Conservation (phyloP, 1,140 invertebrate genomes). For the Drosophila ironensis region DNA sequence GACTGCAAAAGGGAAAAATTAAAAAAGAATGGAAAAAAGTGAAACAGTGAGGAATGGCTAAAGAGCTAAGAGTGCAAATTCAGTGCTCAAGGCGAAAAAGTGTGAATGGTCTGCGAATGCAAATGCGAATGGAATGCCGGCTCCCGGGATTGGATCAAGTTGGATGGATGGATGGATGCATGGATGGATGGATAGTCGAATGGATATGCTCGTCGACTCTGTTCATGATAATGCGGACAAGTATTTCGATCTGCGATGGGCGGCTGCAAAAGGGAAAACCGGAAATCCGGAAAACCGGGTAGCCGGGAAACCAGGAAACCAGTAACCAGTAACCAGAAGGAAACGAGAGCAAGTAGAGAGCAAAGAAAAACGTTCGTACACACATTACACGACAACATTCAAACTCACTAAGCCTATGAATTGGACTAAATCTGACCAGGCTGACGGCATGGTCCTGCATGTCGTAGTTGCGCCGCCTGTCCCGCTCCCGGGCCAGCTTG, state of each 20-base stretch:
- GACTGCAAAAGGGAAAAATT: background rate
- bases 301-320: background rate
- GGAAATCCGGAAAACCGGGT: too few relatives aligned
- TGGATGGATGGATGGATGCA: background rate
- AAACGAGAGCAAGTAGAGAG: background rate
- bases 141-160: too few relatives aligned
- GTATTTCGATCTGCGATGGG: conserved; percentile 17
- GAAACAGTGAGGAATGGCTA: background rate
- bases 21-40: background rate
- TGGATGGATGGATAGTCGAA: background rate
- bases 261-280: too few relatives aligned
- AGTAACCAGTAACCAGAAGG: background rate
- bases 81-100: too few relatives aligned
- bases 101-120: too few relatives aligned
- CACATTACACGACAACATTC: conserved; percentile 66
- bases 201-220: background rate
- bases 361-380: conserved; percentile 35
- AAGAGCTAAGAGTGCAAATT: background rate
- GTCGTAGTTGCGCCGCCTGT: conserved; percentile 89
- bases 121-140: too few relatives aligned
- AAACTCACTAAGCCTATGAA: conserved; percentile 87
- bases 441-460: conserved; percentile 90
- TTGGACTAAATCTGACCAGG: conserved; percentile 89
- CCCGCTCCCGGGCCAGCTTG: conserved; percentile 90
- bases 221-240: conserved; percentile 1